Conservation (phyloP, 2,797 vertebrate genomes). For the Ctenopoma multispine region DNA sequence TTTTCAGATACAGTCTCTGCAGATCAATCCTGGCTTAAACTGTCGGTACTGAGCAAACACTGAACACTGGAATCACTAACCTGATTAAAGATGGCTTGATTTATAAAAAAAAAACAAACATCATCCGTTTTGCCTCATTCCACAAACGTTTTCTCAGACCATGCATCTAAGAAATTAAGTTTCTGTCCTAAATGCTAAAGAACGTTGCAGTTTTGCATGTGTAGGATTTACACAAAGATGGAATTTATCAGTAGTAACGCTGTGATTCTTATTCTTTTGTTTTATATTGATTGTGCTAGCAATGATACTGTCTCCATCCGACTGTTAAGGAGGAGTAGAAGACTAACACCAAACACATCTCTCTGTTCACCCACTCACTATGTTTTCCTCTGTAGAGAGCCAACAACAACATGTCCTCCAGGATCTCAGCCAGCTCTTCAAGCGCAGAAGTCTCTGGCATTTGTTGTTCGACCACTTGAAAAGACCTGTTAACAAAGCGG, state of each 20-base stretch:
- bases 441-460: constrained; percentile 32
- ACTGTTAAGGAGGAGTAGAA: not conserved
- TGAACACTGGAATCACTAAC: not conserved
- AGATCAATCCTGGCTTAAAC: constrained; percentile 7
- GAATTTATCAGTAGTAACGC: constrained; percentile 4
- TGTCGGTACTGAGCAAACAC: not conserved
- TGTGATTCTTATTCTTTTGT: not conserved
- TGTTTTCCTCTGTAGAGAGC: constrained; percentile 19
- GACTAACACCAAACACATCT: constrained; percentile 40
- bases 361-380: constrained; percentile 16
- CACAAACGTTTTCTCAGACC: not conserved
- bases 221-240: not conserved
- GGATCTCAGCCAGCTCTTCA: constrained; percentile 53
- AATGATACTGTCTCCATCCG: constrained; percentile 9
- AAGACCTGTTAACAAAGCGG: constrained; percentile 75
- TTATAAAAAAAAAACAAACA: constrained; percentile 13
- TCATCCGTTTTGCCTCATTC: not conserved
- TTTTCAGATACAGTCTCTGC: constrained; percentile 18
- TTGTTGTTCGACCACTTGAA: constrained; percentile 71
- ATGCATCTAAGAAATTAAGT: not conserved
- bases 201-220: constrained; percentile 5
- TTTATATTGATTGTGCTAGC: constrained; percentile 15
- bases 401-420: constrained; percentile 55
- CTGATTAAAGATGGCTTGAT: constrained; percentile 17
- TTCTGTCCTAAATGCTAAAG: not conserved